These are phyloP conservation scores for Columba guinea DNA, from an alignment of 2,797 vertebrate genomes.

Conservation along the genomic window DNA sequence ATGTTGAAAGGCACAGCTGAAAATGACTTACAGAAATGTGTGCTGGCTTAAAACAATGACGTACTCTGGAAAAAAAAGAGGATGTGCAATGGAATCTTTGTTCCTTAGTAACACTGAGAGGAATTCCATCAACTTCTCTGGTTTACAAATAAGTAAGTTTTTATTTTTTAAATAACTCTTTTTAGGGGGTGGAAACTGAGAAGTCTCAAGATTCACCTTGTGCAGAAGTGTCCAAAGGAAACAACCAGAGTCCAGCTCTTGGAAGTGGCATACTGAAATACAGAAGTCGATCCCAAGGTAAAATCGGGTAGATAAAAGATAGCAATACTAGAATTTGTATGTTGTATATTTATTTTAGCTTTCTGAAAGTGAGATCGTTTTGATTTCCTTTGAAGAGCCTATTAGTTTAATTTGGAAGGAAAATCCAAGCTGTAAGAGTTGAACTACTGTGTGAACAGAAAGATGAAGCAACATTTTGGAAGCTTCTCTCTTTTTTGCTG, in stretches of 20 bases:
- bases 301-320: not conserved
- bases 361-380: not conserved
- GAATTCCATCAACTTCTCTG: not conserved
- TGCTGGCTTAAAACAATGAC: not conserved
- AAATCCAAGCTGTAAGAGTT: not conserved
- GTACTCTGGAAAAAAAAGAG: not conserved
- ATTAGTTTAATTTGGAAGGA: not conserved
- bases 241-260: conserved; percentile 81
- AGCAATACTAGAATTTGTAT: not conserved
- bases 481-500: not conserved
- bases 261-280: conserved; percentile 82
- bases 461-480: not conserved
- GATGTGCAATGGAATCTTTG: not conserved
- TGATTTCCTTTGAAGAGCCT: not conserved
- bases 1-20: not conserved
- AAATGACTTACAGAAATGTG: not conserved
- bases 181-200: conserved; percentile 79
- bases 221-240: conserved; percentile 77
- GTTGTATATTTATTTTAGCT: not conserved
- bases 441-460: not conserved
- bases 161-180: not conserved
- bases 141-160: not conserved
- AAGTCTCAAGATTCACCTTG: conserved; percentile 77
- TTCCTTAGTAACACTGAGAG: not conserved
- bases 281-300: conserved; percentile 88